A percentile compares a stretch with the other conserved stretches of the same genome.
These are phyloP conservation scores for Archilochus colubris DNA, from an alignment of 2,113 vertebrate genomes.

Conservation along the genomic window DNA sequence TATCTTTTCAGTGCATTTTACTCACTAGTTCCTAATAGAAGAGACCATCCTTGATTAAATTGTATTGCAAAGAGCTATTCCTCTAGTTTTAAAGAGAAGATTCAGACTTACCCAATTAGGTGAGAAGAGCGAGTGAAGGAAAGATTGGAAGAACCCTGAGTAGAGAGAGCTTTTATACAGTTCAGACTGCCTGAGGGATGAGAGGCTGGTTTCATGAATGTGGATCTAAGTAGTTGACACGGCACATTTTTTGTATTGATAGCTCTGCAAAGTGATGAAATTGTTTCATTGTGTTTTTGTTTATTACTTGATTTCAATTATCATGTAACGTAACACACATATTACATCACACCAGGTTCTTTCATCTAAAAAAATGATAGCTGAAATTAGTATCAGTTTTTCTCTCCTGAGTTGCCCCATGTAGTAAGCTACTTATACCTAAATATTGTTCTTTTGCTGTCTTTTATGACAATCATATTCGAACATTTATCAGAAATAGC, in stretches of 20 bases:
- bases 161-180: constrained; percentile 26
- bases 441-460: not conserved
- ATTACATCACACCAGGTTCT: not conserved
- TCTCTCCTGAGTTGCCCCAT: not conserved
- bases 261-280: constrained; percentile 22
- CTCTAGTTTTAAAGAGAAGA: not conserved
- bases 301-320: not conserved
- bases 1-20: not conserved
- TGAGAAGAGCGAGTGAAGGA: not conserved
- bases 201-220: not conserved
- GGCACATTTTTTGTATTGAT: constrained; percentile 22
- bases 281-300: not conserved
- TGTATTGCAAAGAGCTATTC: not conserved
- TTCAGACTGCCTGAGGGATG: not conserved
- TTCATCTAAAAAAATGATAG: not conserved
- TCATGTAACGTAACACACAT: rapidly evolving
- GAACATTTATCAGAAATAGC: not conserved
- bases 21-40: not conserved
- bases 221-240: not conserved
- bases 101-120: not conserved
- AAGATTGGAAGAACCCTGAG: not conserved
- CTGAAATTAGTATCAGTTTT: not conserved
- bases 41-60: not conserved
- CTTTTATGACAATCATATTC: not conserved
- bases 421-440: not conserved